Evolutionary conservation across 2,113 vertebrate species (phyloP), one percentile per base, ranked within the genome.

Genomic region (Psammodynastes pulverulentus): DNA sequence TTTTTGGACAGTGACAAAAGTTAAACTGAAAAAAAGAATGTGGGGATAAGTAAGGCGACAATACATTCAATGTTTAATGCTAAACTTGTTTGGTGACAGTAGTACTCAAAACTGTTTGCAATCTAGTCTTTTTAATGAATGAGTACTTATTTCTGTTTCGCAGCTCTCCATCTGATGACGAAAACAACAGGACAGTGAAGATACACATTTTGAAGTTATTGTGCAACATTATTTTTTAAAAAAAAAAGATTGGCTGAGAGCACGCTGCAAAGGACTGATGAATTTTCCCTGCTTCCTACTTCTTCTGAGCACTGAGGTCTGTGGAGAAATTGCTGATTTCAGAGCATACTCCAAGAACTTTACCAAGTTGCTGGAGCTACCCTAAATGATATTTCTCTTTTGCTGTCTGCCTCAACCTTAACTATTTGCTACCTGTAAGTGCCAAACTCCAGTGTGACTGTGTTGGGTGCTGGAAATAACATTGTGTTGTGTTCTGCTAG

Each of bases 81-180:
- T 90, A 62, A 91, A 79, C 87, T 92, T 95, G 92, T 90, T 93
- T 53, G 6, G 12, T 34, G 84, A 89, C 45, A 91, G 2, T 34
- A 56, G 15, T 1, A 29, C 34, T 56, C 10, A 15, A 90, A 86
- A 26, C 24, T 94, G 62, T 91, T 94, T 91, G 26, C 94, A 49
- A 92, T 93, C 10, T 10, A 88, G 79, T 93, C 48, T 53, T 54
- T 88, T 58, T 91, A 94, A 91, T 48, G 92, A 45, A 86, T 95
- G 94, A 95, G 93, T 89, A 52, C 17, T 94, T 87, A 4, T 94
- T 93, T 94, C 51, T 95, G 26, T 94, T 89, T 96, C 96, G n/a
- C 96, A 98, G 97, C 94, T 98, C n/a, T 95, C 97, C 29, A 90
- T 95, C 90, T 46, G 94, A 90, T 93, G 91, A 94, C 97, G 97